Base-by-base conservation (phyloP, 2,888 invertebrate genomes). In the Polydrusus pterygomalis region DNA sequence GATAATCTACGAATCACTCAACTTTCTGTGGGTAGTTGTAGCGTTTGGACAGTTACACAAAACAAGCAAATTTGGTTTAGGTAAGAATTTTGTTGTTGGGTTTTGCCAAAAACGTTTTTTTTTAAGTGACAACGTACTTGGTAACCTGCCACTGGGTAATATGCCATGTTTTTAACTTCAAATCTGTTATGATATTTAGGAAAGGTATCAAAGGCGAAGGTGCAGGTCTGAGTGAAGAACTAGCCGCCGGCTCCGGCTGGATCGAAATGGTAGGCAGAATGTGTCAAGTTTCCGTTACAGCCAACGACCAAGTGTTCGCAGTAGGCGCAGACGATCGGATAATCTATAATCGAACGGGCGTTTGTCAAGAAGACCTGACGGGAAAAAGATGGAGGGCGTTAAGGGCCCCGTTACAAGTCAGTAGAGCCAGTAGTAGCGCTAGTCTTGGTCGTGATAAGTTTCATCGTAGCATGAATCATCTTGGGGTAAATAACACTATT, bases 41-140 rank as follows among this genome's bases (percentile, higher is more conserved):
- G 94, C 1, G 90, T 91, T 18, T 94, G 94, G 94, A 96, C 95
- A 74, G 90, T 97, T 3, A 95, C 95, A 60, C 92, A 94, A 80
- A 95, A 96, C 84, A 92, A 93, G 74, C 92, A 93, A 84, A 94
- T 96, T 2, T 97, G 97, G 96, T 97, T 96, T 85, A 90, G 97
- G 81, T 94, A 95, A 87, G 54, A 54, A n/a, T n/a, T 49, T 43
- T 43, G n/a, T n/a, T n/a, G n/a, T n/a, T n/a, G n/a, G n/a, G n/a
- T n/a, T n/a, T n/a, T n/a, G n/a, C n/a, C n/a, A n/a, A n/a, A n/a
- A n/a, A n/a, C n/a, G n/a, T n/a, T n/a, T n/a, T n/a, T n/a, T n/a
- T n/a, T n/a, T n/a, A n/a, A n/a, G n/a, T n/a, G n/a, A n/a, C n/a
- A n/a, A n/a, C n/a, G n/a, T n/a, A n/a, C n/a, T n/a, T n/a, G n/a